Evolutionary conservation across 2,797 vertebrate genomes (phyloP), one percentile per base, ranked within the genome.

Genomic region (Stomatorhinus walkeri): DNA sequence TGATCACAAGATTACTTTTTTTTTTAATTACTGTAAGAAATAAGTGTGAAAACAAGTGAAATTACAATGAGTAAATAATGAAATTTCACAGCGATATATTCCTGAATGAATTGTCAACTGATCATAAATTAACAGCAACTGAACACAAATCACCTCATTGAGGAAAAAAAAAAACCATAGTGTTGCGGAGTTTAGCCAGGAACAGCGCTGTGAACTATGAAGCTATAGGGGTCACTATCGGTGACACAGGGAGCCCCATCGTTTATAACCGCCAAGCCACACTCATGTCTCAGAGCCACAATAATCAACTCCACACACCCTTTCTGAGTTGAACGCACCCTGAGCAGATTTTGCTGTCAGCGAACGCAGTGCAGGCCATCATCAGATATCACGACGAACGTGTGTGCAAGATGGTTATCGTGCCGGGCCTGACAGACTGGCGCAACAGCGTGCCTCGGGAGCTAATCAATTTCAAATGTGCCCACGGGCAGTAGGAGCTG

Each of bases 81-180:
- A 85, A 85, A 89, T 89, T 86, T 40, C 59, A 22, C 59, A 86
- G 88, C 28, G 24, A n/a, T 72, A 51, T 72, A 72, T 72, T 86
- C 52, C 46, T 64, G 5, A 86, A 86, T 89, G 24, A 72, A 48
- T 72, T 72, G 83, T 85, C 59, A 89, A 68, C 61, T 85, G 56
- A 24, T 48, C 79, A 49, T 85, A 51, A 88, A 89, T 72, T 85
- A 85, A 81, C 59, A 51, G 54, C 81, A 56, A 72, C 59, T 1
- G 43, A 54, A 51, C 56, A 46, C 54, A 85, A 59, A 36, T 85
- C 88, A 89, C 43, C 40, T 68, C 43, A 0, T 85, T 46, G 14
- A 85, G 2, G 32, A 52, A 87, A 59, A 43, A 43, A 52, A 40
- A 54, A 40, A 4, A 4, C 6, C 16, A 36, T 49, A 28, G 43